phyloP scores from a whole-genome alignment of 2,888 invertebrate species.

The Rhimphoctona megacephalus region DNA sequence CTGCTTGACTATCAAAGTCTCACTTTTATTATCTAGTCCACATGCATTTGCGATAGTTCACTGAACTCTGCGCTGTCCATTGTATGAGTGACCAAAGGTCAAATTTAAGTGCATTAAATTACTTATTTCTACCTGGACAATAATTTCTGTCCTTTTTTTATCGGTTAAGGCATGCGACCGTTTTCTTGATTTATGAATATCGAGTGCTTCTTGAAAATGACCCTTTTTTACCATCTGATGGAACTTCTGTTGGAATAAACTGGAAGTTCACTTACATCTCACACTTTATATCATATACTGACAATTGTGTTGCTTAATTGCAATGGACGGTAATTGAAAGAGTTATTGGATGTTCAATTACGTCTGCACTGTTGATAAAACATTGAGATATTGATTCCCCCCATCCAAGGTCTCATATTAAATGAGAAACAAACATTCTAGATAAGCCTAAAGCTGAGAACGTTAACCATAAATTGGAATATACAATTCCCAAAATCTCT shows the following conservation, averaged over 20 bases:
- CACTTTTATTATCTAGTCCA: constrained; percentile 31
- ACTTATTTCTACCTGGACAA: background rate
- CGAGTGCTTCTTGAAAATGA: background rate
- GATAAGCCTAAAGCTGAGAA: background rate
- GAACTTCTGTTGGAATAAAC: constrained; percentile 10
- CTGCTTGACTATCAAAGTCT: background rate
- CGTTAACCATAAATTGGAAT: background rate
- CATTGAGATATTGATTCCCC: background rate
- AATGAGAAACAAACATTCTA: background rate
- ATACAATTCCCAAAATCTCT: background rate
- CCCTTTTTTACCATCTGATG: constrained; percentile 40
- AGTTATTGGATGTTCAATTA: background rate
- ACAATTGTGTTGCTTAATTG: background rate
- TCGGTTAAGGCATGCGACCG: background rate
- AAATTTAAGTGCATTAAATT: background rate
- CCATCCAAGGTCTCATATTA: background rate
- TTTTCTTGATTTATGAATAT: background rate
- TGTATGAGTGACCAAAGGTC: background rate
- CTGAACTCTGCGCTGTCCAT: background rate
- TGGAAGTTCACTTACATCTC: background rate
- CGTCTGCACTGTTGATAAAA: constrained; percentile 11
- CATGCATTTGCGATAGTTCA: background rate
- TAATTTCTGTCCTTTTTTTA: background rate
- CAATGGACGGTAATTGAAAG: background rate
- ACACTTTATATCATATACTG: background rate